Conservation (phyloP, 2,113 vertebrate species). For the Ancistrus triradiatus region DNA sequence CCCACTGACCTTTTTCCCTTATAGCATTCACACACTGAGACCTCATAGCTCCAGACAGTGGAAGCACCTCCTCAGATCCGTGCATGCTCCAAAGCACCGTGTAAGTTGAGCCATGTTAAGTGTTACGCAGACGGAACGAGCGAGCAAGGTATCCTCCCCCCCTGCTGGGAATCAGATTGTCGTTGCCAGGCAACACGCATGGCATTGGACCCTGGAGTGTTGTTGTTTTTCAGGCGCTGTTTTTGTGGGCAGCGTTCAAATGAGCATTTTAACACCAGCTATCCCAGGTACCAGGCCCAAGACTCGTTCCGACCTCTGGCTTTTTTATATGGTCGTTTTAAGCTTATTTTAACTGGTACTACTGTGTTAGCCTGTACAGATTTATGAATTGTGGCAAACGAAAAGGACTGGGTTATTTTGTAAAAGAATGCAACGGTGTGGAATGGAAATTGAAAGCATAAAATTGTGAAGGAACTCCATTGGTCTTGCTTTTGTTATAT, state of each 20-base stretch:
- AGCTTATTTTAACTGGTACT: slow-evolving; percentile 16
- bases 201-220: slow-evolving; percentile 29
- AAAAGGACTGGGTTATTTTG: slow-evolving; percentile 20
- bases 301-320: slow-evolving; percentile 8
- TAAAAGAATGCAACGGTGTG: slow-evolving; percentile 17
- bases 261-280: not conserved
- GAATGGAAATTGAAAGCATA: slow-evolving; percentile 16
- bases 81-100: not conserved
- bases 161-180: slow-evolving; percentile 17
- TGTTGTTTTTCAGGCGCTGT: slow-evolving; percentile 12
- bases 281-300: not conserved
- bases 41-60: too few relatives aligned
- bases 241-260: not conserved
- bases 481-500: too few relatives aligned
- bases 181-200: slow-evolving; percentile 34
- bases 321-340: slow-evolving; percentile 31
- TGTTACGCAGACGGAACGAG: slow-evolving; percentile 15
- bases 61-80: too few relatives aligned
- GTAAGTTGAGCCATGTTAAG: slow-evolving; percentile 6
- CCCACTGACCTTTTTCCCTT: too few relatives aligned
- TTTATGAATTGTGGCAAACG: slow-evolving; percentile 39
- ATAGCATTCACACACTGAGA: too few relatives aligned
- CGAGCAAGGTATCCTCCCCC: slow-evolving; percentile 9
- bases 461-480: too few relatives aligned
- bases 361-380: slow-evolving; percentile 56